Evolutionary conservation across 2,113 vertebrate species (phyloP), one percentile per base, ranked within the genome.

Genomic region (Phoenicopterus ruber): DNA sequence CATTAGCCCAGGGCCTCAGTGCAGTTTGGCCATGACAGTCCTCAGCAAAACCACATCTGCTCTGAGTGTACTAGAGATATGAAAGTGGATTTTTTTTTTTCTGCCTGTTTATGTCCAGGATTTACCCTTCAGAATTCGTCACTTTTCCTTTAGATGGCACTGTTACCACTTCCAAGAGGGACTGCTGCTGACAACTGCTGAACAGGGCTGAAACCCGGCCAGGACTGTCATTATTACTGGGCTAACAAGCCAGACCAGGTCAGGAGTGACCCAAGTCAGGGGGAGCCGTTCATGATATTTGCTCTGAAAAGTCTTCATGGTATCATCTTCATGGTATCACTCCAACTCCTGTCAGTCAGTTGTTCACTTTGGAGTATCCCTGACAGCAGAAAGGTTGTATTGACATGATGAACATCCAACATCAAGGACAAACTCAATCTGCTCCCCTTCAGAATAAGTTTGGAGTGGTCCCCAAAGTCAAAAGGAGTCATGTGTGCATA

Each of bases 111-210:
- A 18, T 6, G 13, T 18, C 31, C 3, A 1, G 13, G 40, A 76
- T 57, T 57, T 66, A 44, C 16, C 26, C 32, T 73, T 24, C 29
- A 38, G 20, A 44, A 36, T 72, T 26, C 36, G 65, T 84, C 88
- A 90, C 32, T 97, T 95, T 26, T 34, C 97, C 98, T 96, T 83
- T 97, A 98, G 98, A 91, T 98, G 98, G 97, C 97, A 94, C 86
- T 96, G 70, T 92, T 94, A 91, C 21, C 91, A 32, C 79, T 95
- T 81, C 40, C 88, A 93, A 85, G 28, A 42, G 31, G 22, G 32
- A 67, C 38, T 58, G 9, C 59, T 44, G 69, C 55, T 17, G 5
- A 2, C 4, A 26, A 1, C 40, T 71, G 2, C 79, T 81, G 47
- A 31, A 6, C 42, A 11, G 29, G 26, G 47, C 32, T 67, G 63